Percentiles rank a stretch among this genome's conserved stretches.
Evolutionary conservation across 2,797 vertebrate species (phyloP).

Genomic region (Pelobates cultripes): DNA sequence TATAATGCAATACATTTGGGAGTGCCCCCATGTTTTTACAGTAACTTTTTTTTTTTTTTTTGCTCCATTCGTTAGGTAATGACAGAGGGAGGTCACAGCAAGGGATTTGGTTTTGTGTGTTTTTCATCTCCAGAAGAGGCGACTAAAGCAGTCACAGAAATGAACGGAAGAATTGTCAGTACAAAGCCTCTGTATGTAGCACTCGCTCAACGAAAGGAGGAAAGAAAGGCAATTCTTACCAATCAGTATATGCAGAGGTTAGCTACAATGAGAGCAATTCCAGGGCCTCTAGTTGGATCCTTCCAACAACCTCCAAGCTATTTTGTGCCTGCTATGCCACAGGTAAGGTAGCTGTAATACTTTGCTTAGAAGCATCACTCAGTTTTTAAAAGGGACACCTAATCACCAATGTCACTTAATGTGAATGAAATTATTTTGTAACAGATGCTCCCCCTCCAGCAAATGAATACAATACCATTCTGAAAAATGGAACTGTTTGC

Average conservation of each 20-base stretch:
- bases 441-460: too few species aligned
- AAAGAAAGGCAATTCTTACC: slow-evolving; percentile 94
- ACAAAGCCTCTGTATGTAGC: slow-evolving; percentile 97
- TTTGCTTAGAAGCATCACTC: too few species aligned
- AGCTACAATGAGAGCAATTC: slow-evolving; percentile 82
- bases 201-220: slow-evolving; percentile 93
- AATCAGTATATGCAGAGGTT: slow-evolving; percentile 96
- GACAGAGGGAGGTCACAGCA: slow-evolving; percentile 93
- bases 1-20: neutral
- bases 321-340: slow-evolving; percentile 84
- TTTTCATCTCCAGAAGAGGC: slow-evolving; percentile 99
- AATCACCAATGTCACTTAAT: too few species aligned
- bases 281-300: slow-evolving; percentile 79
- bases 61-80: slow-evolving; percentile 83
- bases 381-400: too few species aligned
- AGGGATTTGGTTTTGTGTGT: slow-evolving; percentile 98
- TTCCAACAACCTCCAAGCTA: slow-evolving; percentile 85
- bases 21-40: neutral
- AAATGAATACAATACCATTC: too few species aligned
- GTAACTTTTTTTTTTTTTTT: neutral
- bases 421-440: too few species aligned
- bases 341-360: slow-evolving; percentile 71
- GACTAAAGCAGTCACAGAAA: slow-evolving; percentile 96
- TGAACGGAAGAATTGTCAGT: slow-evolving; percentile 94
- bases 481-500: too few species aligned